Percentiles rank a stretch among this genome's conserved stretches.
Evolutionary conservation across 2,113 vertebrate species (phyloP).

Genomic region (Corythornis cristatus): DNA sequence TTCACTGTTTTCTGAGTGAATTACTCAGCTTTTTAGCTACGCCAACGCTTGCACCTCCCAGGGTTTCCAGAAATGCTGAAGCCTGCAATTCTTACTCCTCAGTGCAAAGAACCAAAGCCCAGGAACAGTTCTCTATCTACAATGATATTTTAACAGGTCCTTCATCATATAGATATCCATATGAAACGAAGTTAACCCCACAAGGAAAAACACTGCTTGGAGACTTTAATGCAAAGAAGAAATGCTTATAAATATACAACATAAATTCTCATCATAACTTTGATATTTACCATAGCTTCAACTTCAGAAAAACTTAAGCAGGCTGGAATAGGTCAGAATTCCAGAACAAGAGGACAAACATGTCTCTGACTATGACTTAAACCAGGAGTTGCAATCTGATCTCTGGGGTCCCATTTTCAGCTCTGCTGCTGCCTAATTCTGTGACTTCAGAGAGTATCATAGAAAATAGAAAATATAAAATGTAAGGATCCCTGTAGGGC

Average conservation of each 20-base stretch:
- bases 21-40: conserved; percentile 63
- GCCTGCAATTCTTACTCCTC: conserved; percentile 25
- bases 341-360: background rate
- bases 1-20: conserved; percentile 53
- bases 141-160: background rate
- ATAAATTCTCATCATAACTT: background rate
- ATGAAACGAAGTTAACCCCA: background rate
- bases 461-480: background rate
- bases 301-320: background rate
- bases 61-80: conserved; percentile 56
- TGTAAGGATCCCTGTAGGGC: background rate
- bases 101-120: background rate
- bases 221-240: background rate
- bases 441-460: background rate
- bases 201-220: background rate
- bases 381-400: background rate
- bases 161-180: background rate
- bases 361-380: background rate
- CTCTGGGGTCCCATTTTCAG: background rate
- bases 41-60: conserved; percentile 23
- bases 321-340: background rate
- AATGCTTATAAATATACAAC: background rate
- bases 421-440: background rate
- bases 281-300: background rate
- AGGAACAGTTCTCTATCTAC: background rate